Conservation (phyloP, 2,797 vertebrate genomes). For the Nannoperca obscura region DNA sequence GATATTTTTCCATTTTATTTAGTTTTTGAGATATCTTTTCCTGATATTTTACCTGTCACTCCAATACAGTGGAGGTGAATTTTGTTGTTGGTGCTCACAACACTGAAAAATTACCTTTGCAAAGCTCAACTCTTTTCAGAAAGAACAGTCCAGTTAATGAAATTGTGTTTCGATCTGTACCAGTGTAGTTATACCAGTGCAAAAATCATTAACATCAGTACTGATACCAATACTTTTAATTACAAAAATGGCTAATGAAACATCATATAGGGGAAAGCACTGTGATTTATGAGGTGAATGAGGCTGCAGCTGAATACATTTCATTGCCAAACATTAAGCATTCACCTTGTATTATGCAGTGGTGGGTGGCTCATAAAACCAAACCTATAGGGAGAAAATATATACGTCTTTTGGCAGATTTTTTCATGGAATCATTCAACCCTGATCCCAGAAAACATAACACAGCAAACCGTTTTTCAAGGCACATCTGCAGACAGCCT, state of each 20-base stretch:
- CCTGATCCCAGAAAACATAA: background rate
- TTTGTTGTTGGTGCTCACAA: conserved; percentile 8
- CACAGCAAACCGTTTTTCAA: background rate
- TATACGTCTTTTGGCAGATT: background rate
- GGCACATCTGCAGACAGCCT: background rate
- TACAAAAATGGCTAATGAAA: background rate
- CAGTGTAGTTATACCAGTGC: background rate
- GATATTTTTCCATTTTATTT: background rate
- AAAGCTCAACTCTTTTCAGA: conserved; percentile 7
- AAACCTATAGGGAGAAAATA: background rate
- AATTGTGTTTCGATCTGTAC: background rate
- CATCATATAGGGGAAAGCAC: background rate
- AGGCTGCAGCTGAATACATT: background rate
- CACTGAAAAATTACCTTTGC: background rate
- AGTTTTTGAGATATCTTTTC: background rate
- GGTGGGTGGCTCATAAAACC: background rate
- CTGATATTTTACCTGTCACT: background rate
- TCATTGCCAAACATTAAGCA: background rate
- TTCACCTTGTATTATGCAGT: background rate
- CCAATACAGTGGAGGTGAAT: background rate
- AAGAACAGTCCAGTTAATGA: background rate
- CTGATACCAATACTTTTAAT: background rate
- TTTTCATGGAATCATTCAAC: background rate
- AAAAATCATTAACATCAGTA: background rate
- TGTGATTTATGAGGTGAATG: background rate